Evolutionary conservation across 2,113 vertebrate species (phyloP), one percentile per base, ranked within the genome.

Genomic region (Colistium nudipinnis): DNA sequence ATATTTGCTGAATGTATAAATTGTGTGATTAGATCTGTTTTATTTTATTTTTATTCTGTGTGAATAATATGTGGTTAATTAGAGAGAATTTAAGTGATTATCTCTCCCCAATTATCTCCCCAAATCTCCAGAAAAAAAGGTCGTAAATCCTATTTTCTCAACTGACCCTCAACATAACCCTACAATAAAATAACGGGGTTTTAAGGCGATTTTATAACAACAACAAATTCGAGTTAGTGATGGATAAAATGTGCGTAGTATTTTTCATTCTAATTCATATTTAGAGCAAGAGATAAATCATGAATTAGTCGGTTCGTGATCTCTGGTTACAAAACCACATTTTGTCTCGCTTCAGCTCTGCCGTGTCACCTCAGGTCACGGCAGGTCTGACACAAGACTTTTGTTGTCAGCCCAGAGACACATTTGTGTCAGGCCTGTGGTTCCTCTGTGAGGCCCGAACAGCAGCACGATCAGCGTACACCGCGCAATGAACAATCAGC

Each of bases 331-430:
- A 6, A 2, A n/a, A 1, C 16, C 0, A 6, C 2, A 8, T 36
- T 38, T 7, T 12, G 4, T 17, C 3, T 38, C 6, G 53, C 19
- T 51, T 47, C 52, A 52, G 48, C 57, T 64, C 33, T 70, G 61
- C 62, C 43, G 56, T 53, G 67, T 88, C 81, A 88, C 87, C 82
- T 88, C 76, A 83, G 24, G 16, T 88, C 84, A 89, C 83, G 81
- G n/a, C n/a, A n/a, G n/a, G n/a, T 69, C 73, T 53, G n/a, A 74
- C 67, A 64, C 59, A 13, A 11, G 52, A 66, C 20, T 17, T n/a
- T 27, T 52, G 4, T 70, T 19, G 33, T n/a, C n/a, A n/a, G n/a
- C n/a, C n/a, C n/a, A n/a, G n/a, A n/a, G n/a, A n/a, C n/a, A n/a
- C n/a, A n/a, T n/a, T n/a, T n/a, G 2, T 25, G 33, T 30, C n/a